Conservation (phyloP, 2,797 vertebrate genomes). For the Fistularia tabacaria region DNA sequence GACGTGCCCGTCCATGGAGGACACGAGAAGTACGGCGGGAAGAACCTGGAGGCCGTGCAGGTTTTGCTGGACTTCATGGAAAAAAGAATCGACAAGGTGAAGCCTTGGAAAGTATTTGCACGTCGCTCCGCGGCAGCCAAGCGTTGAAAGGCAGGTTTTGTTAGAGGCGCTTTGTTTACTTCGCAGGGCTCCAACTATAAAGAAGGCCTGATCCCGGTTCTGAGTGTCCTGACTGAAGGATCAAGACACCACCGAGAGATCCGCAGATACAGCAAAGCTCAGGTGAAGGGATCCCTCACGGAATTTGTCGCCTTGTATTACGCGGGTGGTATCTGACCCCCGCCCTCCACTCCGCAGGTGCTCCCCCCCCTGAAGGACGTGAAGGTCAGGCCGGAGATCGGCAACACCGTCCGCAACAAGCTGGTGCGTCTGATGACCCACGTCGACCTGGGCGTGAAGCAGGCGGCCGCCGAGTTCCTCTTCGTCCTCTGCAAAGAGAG, state of each 20-base stretch:
- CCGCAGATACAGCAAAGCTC: conserved; percentile 93
- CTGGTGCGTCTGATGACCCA: conserved; percentile 98
- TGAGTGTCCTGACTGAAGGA: conserved; percentile 91
- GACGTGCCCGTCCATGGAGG: conserved; percentile 83
- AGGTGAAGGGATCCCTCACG: conserved; percentile 67
- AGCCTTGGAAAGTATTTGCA: background rate
- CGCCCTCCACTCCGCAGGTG: conserved; percentile 72
- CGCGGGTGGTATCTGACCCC: background rate
- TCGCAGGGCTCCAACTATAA: conserved; percentile 91
- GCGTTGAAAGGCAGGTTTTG: background rate
- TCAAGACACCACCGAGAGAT: conserved; percentile 91
- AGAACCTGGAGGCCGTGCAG: conserved; percentile 88
- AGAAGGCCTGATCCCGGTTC: conserved; percentile 94
- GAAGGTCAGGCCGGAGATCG: conserved; percentile 91
- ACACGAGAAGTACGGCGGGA: conserved; percentile 81
- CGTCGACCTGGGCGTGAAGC: conserved; percentile 95
- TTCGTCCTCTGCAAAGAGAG: conserved; percentile 98
- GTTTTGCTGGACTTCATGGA: conserved; percentile 93
- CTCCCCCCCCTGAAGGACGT: conserved; percentile 94
- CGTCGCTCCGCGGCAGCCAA: too few relatives aligned
- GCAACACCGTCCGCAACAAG: conserved; percentile 91
- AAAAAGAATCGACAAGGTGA: conserved; percentile 97
- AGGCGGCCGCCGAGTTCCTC: conserved; percentile 94
- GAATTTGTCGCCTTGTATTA: background rate
- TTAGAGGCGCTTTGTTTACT: background rate